A percentile compares a stretch with the other conserved stretches of the same genome.
These are phyloP conservation scores for Latrodectus hesperus DNA, from an alignment of 2,888 invertebrate species.

Conservation along the genomic window DNA sequence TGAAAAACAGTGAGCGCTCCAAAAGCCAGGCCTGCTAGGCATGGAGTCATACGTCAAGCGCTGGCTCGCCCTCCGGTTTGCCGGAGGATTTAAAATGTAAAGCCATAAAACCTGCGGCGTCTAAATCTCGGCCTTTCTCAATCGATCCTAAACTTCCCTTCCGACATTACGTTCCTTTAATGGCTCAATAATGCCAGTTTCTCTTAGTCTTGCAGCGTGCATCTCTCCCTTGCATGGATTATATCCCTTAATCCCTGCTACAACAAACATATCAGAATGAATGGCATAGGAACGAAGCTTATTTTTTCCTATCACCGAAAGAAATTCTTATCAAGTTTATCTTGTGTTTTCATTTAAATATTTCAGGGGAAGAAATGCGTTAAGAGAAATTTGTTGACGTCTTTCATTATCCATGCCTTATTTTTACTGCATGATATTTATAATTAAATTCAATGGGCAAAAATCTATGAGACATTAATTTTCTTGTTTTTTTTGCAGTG, in stretches of 20 bases:
- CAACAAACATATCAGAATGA: slow-evolving; percentile 64
- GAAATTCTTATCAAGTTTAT: no score
- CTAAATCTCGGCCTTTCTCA: slow-evolving; percentile 57
- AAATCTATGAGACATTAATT: no score
- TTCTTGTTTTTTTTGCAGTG: no score
- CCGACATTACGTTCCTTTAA: slow-evolving; percentile 46
- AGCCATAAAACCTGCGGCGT: slow-evolving; percentile 66
- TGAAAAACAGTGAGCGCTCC: slow-evolving; percentile 57
- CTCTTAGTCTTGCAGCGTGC: background rate
- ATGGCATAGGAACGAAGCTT: slow-evolving; percentile 23
- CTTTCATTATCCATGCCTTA: no score
- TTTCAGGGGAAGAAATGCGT: background rate
- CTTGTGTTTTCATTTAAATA: background rate
- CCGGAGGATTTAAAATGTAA: slow-evolving; percentile 67
- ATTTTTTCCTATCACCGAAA: background rate
- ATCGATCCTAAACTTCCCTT: slow-evolving; percentile 53
- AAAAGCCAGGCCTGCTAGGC: slow-evolving; percentile 26
- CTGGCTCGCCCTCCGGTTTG: slow-evolving; percentile 36
- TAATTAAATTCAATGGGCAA: no score
- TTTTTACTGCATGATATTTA: no score
- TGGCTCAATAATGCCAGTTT: slow-evolving; percentile 65
- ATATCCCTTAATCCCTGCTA: slow-evolving; percentile 56
- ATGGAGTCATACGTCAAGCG: slow-evolving; percentile 60
- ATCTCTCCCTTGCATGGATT: slow-evolving; percentile 52
- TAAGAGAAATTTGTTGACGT: no score